These are phyloP conservation scores for Acrobasis suavella DNA, from an alignment of 2,888 invertebrate species.

Conservation along the genomic window DNA sequence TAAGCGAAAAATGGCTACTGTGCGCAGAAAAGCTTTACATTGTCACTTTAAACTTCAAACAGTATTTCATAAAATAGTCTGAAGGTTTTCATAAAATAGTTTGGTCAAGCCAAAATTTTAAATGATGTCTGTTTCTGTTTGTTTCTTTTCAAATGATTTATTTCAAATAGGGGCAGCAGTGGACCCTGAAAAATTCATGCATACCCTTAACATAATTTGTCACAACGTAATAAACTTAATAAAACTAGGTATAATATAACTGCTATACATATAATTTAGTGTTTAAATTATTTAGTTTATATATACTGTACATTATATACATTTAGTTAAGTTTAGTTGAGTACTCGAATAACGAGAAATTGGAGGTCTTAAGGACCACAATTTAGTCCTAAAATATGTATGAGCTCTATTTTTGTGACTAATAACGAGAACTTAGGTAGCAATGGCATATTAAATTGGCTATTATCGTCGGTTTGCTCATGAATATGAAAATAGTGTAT, in stretches of 20 bases:
- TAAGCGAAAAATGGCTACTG: too few species aligned
- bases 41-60: too few species aligned
- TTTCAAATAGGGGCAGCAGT: too few species aligned
- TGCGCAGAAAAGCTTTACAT: too few species aligned
- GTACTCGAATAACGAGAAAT: not conserved
- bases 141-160: too few species aligned
- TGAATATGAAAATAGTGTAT: conserved; percentile 12
- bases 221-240: not conserved
- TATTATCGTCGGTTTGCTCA: not conserved
- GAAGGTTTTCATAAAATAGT: too few species aligned
- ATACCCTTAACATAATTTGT: conserved; percentile 28
- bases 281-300: too few species aligned
- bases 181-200: too few species aligned
- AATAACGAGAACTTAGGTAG: not conserved
- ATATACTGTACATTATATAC: too few species aligned
- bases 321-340: not conserved
- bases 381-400: not conserved
- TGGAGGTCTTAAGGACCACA: not conserved
- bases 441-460: not conserved
- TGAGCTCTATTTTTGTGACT: not conserved
- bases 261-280: not conserved
- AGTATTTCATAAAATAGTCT: too few species aligned
- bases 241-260: not conserved
- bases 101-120: too few species aligned
- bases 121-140: too few species aligned